Percentiles rank a stretch among this genome's conserved stretches.
Conservation (phyloP, 2,888 invertebrate genomes). For the Nowickia ferox region DNA sequence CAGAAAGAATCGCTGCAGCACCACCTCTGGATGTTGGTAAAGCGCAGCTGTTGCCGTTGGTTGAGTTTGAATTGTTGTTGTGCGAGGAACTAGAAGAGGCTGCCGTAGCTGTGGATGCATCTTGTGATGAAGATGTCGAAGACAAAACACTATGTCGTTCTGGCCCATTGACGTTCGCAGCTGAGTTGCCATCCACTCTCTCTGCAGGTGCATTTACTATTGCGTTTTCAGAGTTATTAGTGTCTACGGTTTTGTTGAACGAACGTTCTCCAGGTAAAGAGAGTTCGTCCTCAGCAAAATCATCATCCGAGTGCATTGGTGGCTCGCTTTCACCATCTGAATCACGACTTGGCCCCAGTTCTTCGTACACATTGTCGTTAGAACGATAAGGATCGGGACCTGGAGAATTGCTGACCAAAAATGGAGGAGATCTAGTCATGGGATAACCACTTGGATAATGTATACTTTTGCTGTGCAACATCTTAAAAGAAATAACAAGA, state of each 20-base stretch:
- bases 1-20: constrained; percentile 73
- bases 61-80: constrained; percentile 73
- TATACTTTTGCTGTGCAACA: constrained; percentile 81
- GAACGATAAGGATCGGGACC: constrained; percentile 87
- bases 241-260: constrained; percentile 79
- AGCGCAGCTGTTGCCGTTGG: constrained; percentile 7
- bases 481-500: constrained; percentile 71
- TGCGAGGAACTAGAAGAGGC: constrained; percentile 75
- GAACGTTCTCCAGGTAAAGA: constrained; percentile 84
- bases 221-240: constrained; percentile 62
- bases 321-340: constrained; percentile 86
- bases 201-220: constrained; percentile 75
- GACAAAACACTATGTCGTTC: constrained; percentile 82
- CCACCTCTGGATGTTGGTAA: constrained; percentile 41
- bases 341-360: constrained; percentile 86
- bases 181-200: constrained; percentile 73
- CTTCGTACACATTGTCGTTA: constrained; percentile 92
- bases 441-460: constrained; percentile 87
- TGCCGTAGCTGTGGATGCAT: constrained; percentile 79
- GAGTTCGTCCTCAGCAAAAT: constrained; percentile 93
- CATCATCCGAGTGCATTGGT: constrained; percentile 90
- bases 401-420: constrained; percentile 88
- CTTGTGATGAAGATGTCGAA: constrained; percentile 81
- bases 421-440: constrained; percentile 85
- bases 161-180: constrained; percentile 69